Evolutionary conservation across 2,797 vertebrate species (phyloP).

Genomic region (Threskiornis aethiopicus): DNA sequence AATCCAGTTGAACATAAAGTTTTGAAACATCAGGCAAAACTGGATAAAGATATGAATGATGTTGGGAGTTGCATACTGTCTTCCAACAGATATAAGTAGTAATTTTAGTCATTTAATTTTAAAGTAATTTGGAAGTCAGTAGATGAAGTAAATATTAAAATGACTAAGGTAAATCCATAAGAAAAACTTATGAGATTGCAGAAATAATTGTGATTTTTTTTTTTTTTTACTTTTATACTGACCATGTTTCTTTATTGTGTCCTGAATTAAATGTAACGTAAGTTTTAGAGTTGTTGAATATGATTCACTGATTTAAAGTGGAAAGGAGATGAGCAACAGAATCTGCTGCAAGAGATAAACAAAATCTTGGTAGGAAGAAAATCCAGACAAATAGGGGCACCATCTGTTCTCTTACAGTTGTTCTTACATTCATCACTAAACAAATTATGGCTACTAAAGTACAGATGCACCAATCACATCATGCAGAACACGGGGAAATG

Average conservation of each 20-base stretch:
- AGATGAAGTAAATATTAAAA: not conserved
- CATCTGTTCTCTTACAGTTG: not conserved
- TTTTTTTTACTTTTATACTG: not conserved
- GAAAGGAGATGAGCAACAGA: not conserved
- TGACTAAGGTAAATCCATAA: not conserved
- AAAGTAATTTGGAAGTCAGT: not conserved
- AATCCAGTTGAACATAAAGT: not conserved
- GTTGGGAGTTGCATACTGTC: not conserved
- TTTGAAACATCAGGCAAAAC: not conserved
- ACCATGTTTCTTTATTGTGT: accelerated
- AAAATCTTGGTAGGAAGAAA: not conserved
- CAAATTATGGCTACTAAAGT: not conserved
- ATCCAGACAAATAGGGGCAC: not conserved
- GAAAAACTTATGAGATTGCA: not conserved
- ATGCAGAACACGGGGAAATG: not conserved
- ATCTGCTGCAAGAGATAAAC: not conserved
- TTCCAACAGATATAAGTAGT: not conserved
- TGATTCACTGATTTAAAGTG: not conserved
- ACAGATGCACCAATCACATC: not conserved
- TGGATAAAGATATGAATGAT: not conserved
- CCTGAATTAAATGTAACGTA: not conserved
- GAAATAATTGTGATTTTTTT: not conserved
- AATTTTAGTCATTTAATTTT: not conserved
- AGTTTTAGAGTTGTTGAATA: not conserved
- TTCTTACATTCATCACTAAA: not conserved